A percentile compares a stretch with the other conserved stretches of the same genome.
Conservation (phyloP, 2,797 vertebrate genomes). For the Pelochelys cantorii region DNA sequence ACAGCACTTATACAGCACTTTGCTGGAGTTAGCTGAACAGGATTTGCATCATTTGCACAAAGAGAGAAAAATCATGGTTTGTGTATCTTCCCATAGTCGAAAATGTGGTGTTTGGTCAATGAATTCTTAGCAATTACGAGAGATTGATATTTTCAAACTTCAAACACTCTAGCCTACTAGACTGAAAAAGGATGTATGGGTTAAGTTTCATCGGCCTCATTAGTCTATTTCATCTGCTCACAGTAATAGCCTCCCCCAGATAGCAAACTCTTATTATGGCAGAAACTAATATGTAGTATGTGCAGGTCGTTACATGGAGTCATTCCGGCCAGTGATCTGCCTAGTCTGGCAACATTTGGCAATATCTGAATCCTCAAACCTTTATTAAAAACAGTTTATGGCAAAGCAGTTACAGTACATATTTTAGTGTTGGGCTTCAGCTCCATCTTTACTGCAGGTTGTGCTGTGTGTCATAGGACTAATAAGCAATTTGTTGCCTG, state of each 20-base stretch:
- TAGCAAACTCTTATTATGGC: not conserved
- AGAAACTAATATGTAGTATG: not conserved
- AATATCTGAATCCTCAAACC: not conserved
- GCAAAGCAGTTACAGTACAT: not conserved
- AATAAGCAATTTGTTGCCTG: not conserved
- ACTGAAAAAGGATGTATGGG: not conserved
- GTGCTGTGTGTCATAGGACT: not conserved
- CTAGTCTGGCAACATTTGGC: not conserved
- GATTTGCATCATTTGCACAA: not conserved
- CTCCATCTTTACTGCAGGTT: not conserved
- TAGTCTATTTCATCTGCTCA: not conserved
- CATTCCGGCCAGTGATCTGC: not conserved
- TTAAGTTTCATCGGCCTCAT: not conserved
- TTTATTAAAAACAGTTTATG: not conserved
- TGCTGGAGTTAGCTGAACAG: not conserved
- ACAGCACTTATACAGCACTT: not conserved
- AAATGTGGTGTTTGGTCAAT: not conserved
- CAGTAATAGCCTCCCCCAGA: not conserved
- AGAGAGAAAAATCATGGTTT: not conserved
- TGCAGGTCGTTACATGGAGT: not conserved
- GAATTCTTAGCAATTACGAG: not conserved
- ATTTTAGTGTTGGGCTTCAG: not conserved
- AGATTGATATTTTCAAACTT: not conserved
- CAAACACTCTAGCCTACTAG: not conserved
- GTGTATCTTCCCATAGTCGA: not conserved